phyloP scores from a whole-genome alignment of 2,888 invertebrate species.

The Cactoblastis cactorum region DNA sequence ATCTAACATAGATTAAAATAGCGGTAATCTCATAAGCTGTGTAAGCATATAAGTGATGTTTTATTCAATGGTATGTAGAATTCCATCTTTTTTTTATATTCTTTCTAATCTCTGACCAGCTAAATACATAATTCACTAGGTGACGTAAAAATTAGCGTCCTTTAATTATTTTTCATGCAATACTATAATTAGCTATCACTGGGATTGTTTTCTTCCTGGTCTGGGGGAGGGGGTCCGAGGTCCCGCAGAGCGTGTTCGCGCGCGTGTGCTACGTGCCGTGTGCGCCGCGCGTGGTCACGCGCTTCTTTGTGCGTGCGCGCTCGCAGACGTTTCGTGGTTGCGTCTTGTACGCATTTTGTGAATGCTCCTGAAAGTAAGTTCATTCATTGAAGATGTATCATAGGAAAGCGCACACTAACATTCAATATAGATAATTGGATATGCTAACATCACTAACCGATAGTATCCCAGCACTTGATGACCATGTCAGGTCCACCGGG shows the following conservation, averaged over 20 bases:
- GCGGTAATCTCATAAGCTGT: too few species aligned
- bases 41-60: too few species aligned
- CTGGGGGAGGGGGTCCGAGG: conserved; percentile 24
- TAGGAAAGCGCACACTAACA: too few species aligned
- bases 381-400: too few species aligned
- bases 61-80: too few species aligned
- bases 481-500: conserved; percentile 30
- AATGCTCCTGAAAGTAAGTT: conserved; percentile 56
- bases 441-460: conserved; percentile 36
- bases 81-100: too few species aligned
- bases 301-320: conserved; percentile 51
- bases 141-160: too few species aligned
- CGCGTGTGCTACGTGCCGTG: conserved; percentile 52
- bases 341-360: conserved; percentile 52
- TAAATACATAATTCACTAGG: too few species aligned
- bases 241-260: conserved; percentile 50
- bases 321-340: conserved; percentile 40
- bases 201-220: not conserved
- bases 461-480: conserved; percentile 52
- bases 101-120: too few species aligned
- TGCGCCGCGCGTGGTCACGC: conserved; percentile 46
- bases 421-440: too few species aligned
- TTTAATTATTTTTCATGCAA: too few species aligned
- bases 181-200: not conserved
- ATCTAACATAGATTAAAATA: too few species aligned